Evolutionary conservation across 2,888 invertebrate species (phyloP).

Genomic region (Synergus itoensis): DNA sequence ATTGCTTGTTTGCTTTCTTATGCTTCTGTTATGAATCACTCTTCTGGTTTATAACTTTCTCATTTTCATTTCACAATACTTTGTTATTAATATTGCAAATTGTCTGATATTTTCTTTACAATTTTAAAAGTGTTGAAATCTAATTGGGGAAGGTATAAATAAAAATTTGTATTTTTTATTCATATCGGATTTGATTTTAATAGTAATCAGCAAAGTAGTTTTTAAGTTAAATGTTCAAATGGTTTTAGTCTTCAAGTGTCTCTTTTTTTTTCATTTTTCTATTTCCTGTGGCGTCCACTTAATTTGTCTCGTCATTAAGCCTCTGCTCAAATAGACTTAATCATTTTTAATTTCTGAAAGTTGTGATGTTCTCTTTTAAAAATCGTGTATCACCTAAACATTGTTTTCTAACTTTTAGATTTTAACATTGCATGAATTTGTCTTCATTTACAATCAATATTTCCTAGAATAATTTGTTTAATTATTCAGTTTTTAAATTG

Average conservation of each 20-base stretch:
- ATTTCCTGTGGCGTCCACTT: neutral
- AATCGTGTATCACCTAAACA: neutral
- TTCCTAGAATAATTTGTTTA: neutral
- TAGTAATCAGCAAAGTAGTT: neutral
- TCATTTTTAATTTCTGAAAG: constrained; percentile 32
- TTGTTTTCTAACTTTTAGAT: constrained; percentile 5
- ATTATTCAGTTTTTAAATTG: neutral
- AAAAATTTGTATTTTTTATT: neutral
- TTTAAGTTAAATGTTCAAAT: no score
- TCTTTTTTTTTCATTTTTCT: no score
- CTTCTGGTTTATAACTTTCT: neutral
- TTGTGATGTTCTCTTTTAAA: constrained; percentile 21
- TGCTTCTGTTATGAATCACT: neutral
- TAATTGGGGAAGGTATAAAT: neutral
- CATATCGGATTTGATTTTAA: neutral
- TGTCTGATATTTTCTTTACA: neutral
- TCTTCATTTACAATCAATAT: constrained; percentile 34
- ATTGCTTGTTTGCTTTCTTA: neutral
- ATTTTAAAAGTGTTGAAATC: neutral
- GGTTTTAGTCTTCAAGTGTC: neutral
- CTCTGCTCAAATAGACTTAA: neutral
- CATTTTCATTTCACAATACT: neutral
- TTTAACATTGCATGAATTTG: constrained; percentile 31
- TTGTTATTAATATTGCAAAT: neutral
- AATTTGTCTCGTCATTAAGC: neutral